These are phyloP conservation scores for Hyles euphorbiae DNA, from an alignment of 1,140 invertebrate genomes.

Conservation along the genomic window DNA sequence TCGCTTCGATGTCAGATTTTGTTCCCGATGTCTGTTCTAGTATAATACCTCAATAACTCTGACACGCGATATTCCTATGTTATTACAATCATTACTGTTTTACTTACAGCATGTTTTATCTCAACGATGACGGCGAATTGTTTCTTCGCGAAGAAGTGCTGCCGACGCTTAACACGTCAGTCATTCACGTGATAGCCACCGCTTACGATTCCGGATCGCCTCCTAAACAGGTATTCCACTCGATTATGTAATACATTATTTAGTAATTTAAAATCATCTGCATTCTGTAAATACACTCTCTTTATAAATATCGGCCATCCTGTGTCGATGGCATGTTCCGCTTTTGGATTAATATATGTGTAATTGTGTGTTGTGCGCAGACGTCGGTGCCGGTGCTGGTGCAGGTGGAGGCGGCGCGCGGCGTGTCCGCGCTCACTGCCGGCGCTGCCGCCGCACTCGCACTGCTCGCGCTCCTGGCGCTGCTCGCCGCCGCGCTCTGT, in stretches of 20 bases:
- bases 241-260: background rate
- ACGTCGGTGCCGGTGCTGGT: conserved; percentile 85
- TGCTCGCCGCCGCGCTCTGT: conserved; percentile 84
- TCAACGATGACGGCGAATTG: conserved; percentile 74
- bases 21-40: too few relatives aligned
- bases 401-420: conserved; percentile 82
- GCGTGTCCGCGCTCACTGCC: conserved; percentile 64
- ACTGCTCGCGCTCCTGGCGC: conserved; percentile 81
- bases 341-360: background rate
- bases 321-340: background rate
- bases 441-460: conserved; percentile 78
- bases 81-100: too few relatives aligned
- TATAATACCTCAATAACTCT: too few relatives aligned
- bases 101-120: conserved; percentile 65
- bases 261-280: too few relatives aligned
- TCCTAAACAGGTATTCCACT: conserved; percentile 76
- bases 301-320: background rate
- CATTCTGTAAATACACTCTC: background rate
- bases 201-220: conserved; percentile 88
- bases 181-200: conserved; percentile 84
- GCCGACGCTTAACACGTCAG: conserved; percentile 74
- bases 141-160: conserved; percentile 65
- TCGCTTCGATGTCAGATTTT: too few relatives aligned
- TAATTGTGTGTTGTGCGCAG: conserved; percentile 46
- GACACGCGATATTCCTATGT: too few relatives aligned